Base-by-base conservation (phyloP, 2,113 vertebrate genomes). In the Pedionomus torquatus region DNA sequence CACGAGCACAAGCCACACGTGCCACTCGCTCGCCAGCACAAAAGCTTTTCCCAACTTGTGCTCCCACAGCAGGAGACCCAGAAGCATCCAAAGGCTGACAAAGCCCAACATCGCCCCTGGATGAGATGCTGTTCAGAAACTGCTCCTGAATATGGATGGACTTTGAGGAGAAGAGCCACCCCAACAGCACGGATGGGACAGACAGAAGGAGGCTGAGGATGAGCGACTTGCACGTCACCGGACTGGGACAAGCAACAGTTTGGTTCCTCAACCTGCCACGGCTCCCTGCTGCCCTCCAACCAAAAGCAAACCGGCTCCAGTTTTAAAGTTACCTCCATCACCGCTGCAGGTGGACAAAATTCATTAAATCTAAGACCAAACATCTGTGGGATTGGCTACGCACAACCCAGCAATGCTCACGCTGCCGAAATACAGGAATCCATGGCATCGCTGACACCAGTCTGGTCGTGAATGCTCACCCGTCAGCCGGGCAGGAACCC, bases 261-360 rank as follows among this genome's bases (percentile, higher is more conserved):
- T 65, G 4, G 46, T 46, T 80, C 65, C 64, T 44, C 68, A 90
- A 33, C 60, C 79, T 7, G 1, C 31, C 64, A 46, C 10, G 2
- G 55, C 75, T 95, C 87, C 74, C 58, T 52, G 68, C 61, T 55
- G 87, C 90, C 77, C 80, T 61, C 85, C 87, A 88, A 30, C 71
- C 91, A 97, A 96, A 72, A 95, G 93, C 93, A 94, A 84, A 83
- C 65, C 26, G 17, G 83, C 83, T 90, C 86, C 94, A 92, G 90
- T 41, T 83, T 44, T 20, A 20, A 61, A 10, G n/a, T 43, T 31
- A 60, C 89, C 93, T 86, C 52, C 1, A 93, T 91, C 95, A 86
- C 31, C 39, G 96, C 87, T 28, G 94, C 95, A 94, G 89, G 89
- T 48, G 79, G 93, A 84, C 37, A 52, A 52, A 93, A 92, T 31